Percentiles rank a stretch among this genome's conserved stretches.
Evolutionary conservation across 2,113 vertebrate genomes (phyloP).

Genomic region (Thamnophis sirtalis): DNA sequence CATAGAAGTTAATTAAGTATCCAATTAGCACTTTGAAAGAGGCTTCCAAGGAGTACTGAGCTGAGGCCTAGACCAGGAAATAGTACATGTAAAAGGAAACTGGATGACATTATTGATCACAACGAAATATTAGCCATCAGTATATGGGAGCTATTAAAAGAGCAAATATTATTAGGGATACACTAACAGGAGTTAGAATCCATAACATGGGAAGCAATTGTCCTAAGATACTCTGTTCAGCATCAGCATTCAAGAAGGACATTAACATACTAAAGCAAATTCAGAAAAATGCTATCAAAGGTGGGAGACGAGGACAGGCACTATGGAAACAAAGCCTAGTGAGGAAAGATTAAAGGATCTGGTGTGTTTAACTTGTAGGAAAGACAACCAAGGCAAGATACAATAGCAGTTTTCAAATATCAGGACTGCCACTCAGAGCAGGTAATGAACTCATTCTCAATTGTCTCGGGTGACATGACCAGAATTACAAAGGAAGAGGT

Average conservation of each 20-base stretch:
- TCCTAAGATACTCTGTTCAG: not conserved
- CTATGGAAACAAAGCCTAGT: not conserved
- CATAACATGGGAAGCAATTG: not conserved
- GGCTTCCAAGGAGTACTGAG: not conserved
- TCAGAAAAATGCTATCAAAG: not conserved
- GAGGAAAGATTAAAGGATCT: not conserved
- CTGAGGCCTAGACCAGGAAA: not conserved
- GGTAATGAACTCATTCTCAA: not conserved
- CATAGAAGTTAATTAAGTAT: not conserved
- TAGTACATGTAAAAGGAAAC: not conserved
- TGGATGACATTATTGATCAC: not conserved
- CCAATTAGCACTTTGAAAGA: not conserved
- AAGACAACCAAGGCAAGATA: not conserved
- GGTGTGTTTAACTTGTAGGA: not conserved
- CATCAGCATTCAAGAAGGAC: not conserved
- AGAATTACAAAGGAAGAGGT: not conserved
- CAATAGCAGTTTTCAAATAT: not conserved
- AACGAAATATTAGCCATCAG: not conserved
- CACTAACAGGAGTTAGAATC: not conserved
- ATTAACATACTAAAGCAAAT: not conserved
- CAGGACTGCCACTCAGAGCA: not conserved
- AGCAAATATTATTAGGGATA: not conserved
- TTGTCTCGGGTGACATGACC: not conserved
- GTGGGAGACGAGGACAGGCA: not conserved
- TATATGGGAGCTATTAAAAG: not conserved